phyloP scores from a whole-genome alignment of 1,140 invertebrate genomes.

The Rhizoglyphus robini region DNA sequence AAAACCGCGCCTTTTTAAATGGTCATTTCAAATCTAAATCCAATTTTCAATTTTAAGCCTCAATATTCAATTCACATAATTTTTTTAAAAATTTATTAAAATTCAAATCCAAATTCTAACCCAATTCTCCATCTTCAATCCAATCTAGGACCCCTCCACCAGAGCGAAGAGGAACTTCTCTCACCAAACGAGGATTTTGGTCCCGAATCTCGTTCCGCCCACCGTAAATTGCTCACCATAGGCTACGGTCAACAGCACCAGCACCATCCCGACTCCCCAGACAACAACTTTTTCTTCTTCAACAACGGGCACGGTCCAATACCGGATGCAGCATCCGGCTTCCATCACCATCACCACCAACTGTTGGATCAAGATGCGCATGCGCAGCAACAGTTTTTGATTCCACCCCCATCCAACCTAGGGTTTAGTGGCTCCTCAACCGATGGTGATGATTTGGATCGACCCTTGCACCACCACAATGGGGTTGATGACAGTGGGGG shows the following conservation, averaged over 20 bases:
- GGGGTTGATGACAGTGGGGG: too few species aligned
- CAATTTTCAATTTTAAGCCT: background rate
- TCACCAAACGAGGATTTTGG: slow-evolving; percentile 21
- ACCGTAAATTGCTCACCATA: background rate
- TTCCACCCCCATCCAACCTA: slow-evolving; percentile 1
- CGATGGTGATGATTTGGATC: background rate
- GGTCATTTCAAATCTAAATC: too few species aligned
- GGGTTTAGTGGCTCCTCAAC: background rate
- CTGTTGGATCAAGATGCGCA: background rate
- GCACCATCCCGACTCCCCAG: background rate
- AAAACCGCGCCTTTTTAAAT: too few species aligned
- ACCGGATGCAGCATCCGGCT: background rate
- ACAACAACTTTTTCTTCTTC: background rate
- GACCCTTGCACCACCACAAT: background rate
- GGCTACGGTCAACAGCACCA: background rate
- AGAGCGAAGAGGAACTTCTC: slow-evolving; percentile 22
- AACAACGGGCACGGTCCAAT: background rate
- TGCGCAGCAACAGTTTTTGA: too few species aligned
- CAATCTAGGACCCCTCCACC: slow-evolving; percentile 4
- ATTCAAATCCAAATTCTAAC: background rate
- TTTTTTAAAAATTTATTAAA: slow-evolving; percentile 1
- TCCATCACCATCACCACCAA: background rate
- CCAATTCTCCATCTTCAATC: background rate
- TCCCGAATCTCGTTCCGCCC: background rate
- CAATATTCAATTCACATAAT: background rate